These are phyloP conservation scores for Clarias platycephalus DNA, from an alignment of 2,797 vertebrate genomes.

Conservation along the genomic window DNA sequence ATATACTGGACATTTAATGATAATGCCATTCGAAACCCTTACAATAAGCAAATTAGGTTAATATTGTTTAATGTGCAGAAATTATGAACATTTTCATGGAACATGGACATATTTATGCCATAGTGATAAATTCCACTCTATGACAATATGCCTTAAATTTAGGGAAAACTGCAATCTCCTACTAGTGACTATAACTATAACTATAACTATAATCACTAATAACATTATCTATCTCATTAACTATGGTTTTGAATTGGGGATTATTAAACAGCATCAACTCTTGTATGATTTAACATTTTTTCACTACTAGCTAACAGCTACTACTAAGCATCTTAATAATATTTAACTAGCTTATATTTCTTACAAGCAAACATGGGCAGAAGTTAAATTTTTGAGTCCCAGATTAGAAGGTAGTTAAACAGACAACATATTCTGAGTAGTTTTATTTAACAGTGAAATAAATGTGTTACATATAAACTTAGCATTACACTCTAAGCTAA, in stretches of 20 bases:
- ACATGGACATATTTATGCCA: neutral
- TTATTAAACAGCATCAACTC: neutral
- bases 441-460: constrained; percentile 5
- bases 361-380: neutral
- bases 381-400: neutral
- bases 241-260: neutral
- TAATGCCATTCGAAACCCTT: neutral
- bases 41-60: neutral
- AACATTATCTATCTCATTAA: neutral
- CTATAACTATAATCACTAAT: neutral
- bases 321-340: neutral
- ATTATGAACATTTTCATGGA: neutral
- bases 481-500: neutral
- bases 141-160: no score
- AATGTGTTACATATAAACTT: neutral
- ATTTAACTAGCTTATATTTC: neutral
- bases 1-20: neutral
- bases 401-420: neutral
- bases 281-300: neutral
- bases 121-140: no score
- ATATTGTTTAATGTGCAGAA: neutral
- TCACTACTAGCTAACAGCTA: neutral
- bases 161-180: no score
- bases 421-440: neutral
- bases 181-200: no score